These are phyloP conservation scores for Tenthredo livida DNA, from an alignment of 2,888 invertebrate species.

Conservation along the genomic window DNA sequence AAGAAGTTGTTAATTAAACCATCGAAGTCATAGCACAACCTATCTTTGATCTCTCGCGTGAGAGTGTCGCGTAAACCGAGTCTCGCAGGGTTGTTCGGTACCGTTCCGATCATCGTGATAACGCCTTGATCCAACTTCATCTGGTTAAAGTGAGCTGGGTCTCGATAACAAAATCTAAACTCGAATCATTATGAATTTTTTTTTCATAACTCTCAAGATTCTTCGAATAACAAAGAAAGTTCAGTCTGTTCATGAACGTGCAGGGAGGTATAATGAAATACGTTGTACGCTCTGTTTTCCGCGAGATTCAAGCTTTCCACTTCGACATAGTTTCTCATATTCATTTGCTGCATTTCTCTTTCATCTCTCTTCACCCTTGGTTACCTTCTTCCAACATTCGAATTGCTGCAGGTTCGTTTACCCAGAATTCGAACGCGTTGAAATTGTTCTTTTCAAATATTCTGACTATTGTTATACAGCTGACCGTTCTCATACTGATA, in stretches of 20 bases:
- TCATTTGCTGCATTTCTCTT: not conserved
- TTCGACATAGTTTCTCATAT: not conserved
- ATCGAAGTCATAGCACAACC: conserved; percentile 21
- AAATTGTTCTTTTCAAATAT: not conserved
- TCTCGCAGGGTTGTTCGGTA: not conserved
- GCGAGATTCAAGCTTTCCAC: not conserved
- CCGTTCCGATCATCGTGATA: conserved; percentile 38
- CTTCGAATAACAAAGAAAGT: not conserved
- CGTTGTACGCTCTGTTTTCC: not conserved
- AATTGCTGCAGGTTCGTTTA: not conserved
- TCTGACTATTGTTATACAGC: not conserved
- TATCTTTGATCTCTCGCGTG: conserved; percentile 23
- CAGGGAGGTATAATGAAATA: too few species aligned
- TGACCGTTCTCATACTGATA: not conserved
- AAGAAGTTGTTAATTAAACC: conserved; percentile 17
- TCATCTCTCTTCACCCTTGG: conserved; percentile 19
- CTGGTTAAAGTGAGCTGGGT: conserved; percentile 14
- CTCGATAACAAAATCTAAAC: not conserved
- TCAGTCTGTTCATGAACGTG: too few species aligned
- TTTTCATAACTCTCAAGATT: not conserved
- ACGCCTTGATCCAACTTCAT: conserved; percentile 22
- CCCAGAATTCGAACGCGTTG: not conserved
- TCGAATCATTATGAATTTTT: not conserved
- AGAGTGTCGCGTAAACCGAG: not conserved
- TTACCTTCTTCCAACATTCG: not conserved